Evolutionary conservation across 1,140 invertebrate genomes (phyloP).

Genomic region (Phthorimaea operculella): DNA sequence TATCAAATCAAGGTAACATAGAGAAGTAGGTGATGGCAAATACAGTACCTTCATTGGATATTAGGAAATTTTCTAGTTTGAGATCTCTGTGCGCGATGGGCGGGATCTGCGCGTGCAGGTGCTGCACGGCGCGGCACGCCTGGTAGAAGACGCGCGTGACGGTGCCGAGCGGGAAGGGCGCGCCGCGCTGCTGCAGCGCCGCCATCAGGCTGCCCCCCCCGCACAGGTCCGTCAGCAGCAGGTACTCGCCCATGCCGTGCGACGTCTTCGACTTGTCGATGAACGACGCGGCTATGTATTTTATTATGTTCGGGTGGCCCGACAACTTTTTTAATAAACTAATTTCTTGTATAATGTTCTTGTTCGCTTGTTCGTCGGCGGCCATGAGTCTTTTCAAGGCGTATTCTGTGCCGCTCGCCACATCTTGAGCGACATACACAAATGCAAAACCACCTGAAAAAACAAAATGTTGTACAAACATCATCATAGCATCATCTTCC

Average conservation of each 20-base stretch:
- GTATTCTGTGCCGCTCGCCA: conserved; percentile 87
- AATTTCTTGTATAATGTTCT: conserved; percentile 82
- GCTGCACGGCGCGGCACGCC: conserved; percentile 87
- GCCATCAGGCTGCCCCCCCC: conserved; percentile 84
- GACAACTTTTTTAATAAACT: conserved; percentile 81
- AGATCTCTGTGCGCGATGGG: conserved; percentile 95
- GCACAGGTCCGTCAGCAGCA: conserved; percentile 79
- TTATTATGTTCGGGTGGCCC: conserved; percentile 84
- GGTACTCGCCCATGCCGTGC: conserved; percentile 77
- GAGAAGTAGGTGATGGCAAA: too few species aligned
- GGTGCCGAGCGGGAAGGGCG: conserved; percentile 75
- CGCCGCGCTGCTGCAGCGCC: conserved; percentile 74
- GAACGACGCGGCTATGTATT: conserved; percentile 80
- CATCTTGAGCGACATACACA: conserved; percentile 93
- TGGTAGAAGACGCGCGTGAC: conserved; percentile 94
- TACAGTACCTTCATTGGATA: conserved; percentile 70
- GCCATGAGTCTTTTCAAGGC: conserved; percentile 88
- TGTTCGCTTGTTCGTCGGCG: conserved; percentile 81
- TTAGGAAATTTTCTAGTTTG: conserved; percentile 80
- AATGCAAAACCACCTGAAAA: conserved; percentile 92
- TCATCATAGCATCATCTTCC: too few species aligned
- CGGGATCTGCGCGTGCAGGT: conserved; percentile 91
- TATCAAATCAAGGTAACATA: too few species aligned
- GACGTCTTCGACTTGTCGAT: conserved; percentile 75
- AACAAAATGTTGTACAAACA: too few species aligned